Evolutionary conservation across 2,888 invertebrate genomes (phyloP).

Genomic region (Ophion ellenae): DNA sequence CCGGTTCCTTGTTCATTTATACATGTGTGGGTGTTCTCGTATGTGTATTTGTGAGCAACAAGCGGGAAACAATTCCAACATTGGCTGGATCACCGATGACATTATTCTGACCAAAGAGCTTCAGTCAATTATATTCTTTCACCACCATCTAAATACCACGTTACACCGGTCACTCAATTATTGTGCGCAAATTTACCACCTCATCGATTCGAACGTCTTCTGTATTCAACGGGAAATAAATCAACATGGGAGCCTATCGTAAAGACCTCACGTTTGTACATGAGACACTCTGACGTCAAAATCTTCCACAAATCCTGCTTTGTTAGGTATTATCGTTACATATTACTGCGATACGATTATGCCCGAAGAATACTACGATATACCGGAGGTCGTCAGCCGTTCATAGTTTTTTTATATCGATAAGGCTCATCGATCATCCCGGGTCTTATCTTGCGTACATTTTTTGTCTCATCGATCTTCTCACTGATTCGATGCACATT

Average conservation of each 20-base stretch:
- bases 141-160: neutral
- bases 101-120: neutral
- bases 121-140: neutral
- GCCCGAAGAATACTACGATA: slow-evolving; percentile 9
- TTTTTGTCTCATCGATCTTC: slow-evolving; percentile 46
- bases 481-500: slow-evolving; percentile 13
- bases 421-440: slow-evolving; percentile 66
- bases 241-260: too few species aligned
- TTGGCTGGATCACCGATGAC: slow-evolving; percentile 9
- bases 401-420: slow-evolving; percentile 44
- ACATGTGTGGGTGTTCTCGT: neutral
- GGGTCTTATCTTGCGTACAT: slow-evolving; percentile 62
- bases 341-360: slow-evolving; percentile 12
- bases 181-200: neutral
- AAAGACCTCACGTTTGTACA: too few species aligned
- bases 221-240: too few species aligned
- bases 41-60: neutral
- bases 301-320: neutral
- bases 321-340: neutral
- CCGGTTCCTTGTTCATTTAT: neutral
- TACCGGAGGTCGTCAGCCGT: neutral
- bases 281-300: neutral
- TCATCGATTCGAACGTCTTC: too few species aligned
- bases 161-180: neutral
- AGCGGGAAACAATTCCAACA: slow-evolving; percentile 19